Evolutionary conservation across 1,140 invertebrate genomes (phyloP).

Genomic region (Brachionus calyciflorus): DNA sequence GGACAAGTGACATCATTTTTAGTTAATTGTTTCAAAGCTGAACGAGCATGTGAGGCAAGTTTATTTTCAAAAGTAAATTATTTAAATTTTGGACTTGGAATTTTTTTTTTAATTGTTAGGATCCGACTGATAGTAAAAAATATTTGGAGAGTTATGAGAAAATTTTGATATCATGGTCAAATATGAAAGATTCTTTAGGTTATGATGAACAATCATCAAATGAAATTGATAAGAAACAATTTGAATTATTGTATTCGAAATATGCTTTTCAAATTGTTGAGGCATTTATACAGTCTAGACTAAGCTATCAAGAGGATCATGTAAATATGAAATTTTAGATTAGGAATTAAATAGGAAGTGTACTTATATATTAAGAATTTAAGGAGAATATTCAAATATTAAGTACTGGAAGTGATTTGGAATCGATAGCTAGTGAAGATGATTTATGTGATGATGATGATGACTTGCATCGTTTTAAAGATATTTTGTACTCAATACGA

Average conservation of each 20-base stretch:
- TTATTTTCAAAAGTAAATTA: background rate
- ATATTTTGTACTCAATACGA: slow-evolving; percentile 23
- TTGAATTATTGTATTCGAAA: background rate
- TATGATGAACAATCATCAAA: background rate
- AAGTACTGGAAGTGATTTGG: background rate
- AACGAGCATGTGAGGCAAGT: background rate
- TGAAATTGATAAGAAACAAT: background rate
- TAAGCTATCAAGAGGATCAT: background rate
- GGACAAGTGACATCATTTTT: background rate
- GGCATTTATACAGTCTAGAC: slow-evolving; percentile 10
- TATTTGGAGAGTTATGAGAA: slow-evolving; percentile 46
- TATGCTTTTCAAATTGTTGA: slow-evolving; percentile 33
- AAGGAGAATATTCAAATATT: slow-evolving; percentile 33
- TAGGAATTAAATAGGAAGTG: background rate
- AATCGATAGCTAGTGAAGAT: background rate
- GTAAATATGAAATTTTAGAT: background rate
- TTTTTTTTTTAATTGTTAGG: slow-evolving; percentile 3
- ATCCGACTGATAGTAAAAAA: background rate
- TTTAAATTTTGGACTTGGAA: background rate
- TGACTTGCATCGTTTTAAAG: slow-evolving; percentile 32
- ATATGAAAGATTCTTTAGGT: background rate
- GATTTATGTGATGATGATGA: slow-evolving; percentile 20
- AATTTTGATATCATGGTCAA: slow-evolving; percentile 31
- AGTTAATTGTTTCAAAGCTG: slow-evolving; percentile 45
- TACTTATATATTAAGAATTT: background rate